These are phyloP conservation scores for Momotus momota DNA, from an alignment of 2,797 vertebrate species.

Conservation along the genomic window DNA sequence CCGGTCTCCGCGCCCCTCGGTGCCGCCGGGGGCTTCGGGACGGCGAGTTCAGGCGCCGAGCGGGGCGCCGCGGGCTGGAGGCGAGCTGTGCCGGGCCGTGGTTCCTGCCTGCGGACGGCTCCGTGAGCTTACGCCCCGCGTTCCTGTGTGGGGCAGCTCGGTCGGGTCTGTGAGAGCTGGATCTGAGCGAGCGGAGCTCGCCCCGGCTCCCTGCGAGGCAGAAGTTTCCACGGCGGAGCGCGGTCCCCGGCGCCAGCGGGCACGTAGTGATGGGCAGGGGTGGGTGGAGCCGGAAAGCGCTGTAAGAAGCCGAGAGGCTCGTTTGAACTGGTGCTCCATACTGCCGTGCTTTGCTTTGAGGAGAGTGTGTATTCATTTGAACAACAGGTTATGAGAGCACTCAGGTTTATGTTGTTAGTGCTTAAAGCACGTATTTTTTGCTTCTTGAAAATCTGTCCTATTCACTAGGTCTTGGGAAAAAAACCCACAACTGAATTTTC, in stretches of 20 bases:
- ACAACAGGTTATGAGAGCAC: not conserved
- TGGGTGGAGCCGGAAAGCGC: rapidly evolving
- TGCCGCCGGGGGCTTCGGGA: not conserved
- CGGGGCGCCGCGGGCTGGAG: not conserved
- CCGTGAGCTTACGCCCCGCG: rapidly evolving
- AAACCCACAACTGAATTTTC: not conserved
- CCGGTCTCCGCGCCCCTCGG: not conserved
- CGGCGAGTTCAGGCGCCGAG: not conserved
- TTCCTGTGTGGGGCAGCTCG: not conserved
- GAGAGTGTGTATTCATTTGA: not conserved
- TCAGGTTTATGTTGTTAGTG: not conserved
- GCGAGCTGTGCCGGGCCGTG: not conserved
- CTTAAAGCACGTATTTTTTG: not conserved
- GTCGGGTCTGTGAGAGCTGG: not conserved
- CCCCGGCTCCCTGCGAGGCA: not conserved
- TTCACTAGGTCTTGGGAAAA: not conserved
- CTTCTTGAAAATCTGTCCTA: not conserved
- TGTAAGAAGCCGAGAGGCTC: rapidly evolving
- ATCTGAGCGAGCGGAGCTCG: not conserved
- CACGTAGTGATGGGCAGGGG: rapidly evolving
- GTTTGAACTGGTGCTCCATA: rapidly evolving
- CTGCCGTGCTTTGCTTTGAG: not conserved
- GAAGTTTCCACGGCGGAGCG: not conserved
- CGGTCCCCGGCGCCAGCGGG: not conserved
- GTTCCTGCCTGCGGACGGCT: not conserved